Evolutionary conservation across 2,888 invertebrate species (phyloP).

Genomic region (Zootermopsis nevadensis): DNA sequence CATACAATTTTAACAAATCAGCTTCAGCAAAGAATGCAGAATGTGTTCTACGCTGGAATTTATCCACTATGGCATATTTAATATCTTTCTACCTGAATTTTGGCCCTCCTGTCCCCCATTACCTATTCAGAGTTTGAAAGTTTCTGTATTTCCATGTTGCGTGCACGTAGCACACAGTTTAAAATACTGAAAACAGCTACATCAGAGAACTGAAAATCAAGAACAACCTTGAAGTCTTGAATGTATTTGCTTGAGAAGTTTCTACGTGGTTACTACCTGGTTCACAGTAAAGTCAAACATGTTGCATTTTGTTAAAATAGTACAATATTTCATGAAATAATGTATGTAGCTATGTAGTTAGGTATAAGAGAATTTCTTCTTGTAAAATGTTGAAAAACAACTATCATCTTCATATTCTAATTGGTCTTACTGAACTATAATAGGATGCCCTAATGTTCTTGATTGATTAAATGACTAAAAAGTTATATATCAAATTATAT

Average conservation of each 20-base stretch:
- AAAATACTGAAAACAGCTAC: too few relatives aligned
- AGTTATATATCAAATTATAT: constrained; percentile 14
- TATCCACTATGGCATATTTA: too few relatives aligned
- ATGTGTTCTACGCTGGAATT: too few relatives aligned
- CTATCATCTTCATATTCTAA: background rate
- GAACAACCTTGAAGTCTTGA: too few relatives aligned
- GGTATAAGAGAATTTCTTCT: background rate
- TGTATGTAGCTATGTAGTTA: background rate
- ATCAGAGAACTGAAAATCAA: too few relatives aligned
- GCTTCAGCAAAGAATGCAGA: too few relatives aligned
- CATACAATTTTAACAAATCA: too few relatives aligned
- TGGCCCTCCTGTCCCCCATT: too few relatives aligned
- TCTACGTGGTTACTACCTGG: background rate
- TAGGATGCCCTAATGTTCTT: background rate
- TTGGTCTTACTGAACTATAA: constrained; percentile 16
- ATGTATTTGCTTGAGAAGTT: background rate
- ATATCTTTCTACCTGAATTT: too few relatives aligned
- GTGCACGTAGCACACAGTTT: too few relatives aligned
- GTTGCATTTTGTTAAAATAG: background rate
- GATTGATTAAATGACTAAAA: constrained; percentile 9
- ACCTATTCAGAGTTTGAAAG: too few relatives aligned
- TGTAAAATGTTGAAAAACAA: background rate
- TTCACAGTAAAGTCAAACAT: background rate
- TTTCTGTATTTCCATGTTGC: too few relatives aligned
- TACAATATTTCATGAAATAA: background rate